Conservation (phyloP, 2,888 invertebrate genomes). For the Drosophila rellima region DNA sequence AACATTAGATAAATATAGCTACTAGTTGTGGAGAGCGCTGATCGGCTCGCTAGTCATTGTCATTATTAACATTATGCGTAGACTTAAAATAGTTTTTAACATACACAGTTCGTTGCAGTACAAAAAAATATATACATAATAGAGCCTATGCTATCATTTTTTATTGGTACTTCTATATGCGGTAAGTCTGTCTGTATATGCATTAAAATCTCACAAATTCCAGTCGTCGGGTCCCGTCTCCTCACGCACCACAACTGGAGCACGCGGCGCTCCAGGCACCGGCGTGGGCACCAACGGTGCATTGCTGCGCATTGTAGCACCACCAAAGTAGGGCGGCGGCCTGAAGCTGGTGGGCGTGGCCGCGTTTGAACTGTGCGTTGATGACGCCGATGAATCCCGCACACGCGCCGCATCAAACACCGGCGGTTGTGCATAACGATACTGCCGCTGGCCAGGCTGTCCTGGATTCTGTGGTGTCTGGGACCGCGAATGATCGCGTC, state of each 20-base stretch:
- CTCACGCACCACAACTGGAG: slow-evolving; percentile 59
- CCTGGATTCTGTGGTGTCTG: slow-evolving; percentile 58
- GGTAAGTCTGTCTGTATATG: slow-evolving; percentile 36
- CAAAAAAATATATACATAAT: slow-evolving; percentile 35
- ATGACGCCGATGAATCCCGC: slow-evolving; percentile 73
- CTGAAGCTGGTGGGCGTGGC: slow-evolving; percentile 58
- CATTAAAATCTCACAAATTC: slow-evolving; percentile 77
- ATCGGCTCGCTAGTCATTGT: slow-evolving; percentile 41
- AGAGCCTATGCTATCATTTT: slow-evolving; percentile 38
- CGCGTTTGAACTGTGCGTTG: slow-evolving; percentile 66
- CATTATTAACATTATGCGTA: slow-evolving; percentile 42
- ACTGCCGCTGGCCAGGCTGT: slow-evolving; percentile 43
- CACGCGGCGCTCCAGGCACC: slow-evolving; percentile 69
- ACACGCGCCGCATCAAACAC: slow-evolving; percentile 66
- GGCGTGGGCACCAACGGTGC: slow-evolving; percentile 71
- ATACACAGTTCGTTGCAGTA: slow-evolving; percentile 57
- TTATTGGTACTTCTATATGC: slow-evolving; percentile 32
- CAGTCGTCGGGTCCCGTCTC: slow-evolving; percentile 78
- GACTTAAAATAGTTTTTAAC: slow-evolving; percentile 46
- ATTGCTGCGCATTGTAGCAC: slow-evolving; percentile 51
- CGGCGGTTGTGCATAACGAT: slow-evolving; percentile 81
- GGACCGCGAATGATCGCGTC: slow-evolving; percentile 67
- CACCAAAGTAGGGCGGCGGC: slow-evolving; percentile 66
- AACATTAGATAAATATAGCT: slow-evolving; percentile 41
- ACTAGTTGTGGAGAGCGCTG: slow-evolving; percentile 46